Percentiles rank a stretch among this genome's conserved stretches.
Conservation (phyloP, 2,113 vertebrate species). For the Peucedramus taeniatus region DNA sequence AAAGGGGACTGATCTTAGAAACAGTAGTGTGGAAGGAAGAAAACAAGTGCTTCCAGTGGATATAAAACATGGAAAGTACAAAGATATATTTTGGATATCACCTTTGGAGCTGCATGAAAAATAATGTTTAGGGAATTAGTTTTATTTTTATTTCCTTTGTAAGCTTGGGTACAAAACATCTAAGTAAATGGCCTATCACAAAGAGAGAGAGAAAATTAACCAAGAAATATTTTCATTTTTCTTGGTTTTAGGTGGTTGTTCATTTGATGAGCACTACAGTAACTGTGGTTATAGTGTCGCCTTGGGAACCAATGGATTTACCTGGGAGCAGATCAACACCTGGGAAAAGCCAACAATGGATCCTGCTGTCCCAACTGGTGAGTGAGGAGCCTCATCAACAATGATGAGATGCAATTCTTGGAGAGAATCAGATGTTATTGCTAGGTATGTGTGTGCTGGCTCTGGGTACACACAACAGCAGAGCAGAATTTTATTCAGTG, state of each 20-base stretch:
- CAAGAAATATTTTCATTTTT: slow-evolving; percentile 28
- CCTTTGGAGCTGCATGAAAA: background rate
- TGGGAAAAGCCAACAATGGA: slow-evolving; percentile 94
- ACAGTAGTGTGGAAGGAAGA: background rate
- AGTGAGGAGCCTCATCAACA: background rate
- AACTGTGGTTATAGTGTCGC: slow-evolving; percentile 93
- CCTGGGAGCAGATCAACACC: slow-evolving; percentile 97
- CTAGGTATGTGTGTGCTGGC: fast-evolving
- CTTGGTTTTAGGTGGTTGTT: slow-evolving; percentile 84
- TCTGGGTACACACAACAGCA: background rate
- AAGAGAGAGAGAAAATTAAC: slow-evolving; percentile 64
- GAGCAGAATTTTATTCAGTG: background rate
- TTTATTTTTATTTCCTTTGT: background rate
- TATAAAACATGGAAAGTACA: background rate
- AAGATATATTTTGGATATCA: background rate
- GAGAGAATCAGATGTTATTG: background rate
- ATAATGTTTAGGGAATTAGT: background rate
- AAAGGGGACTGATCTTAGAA: slow-evolving; percentile 32
- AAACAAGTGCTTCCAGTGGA: background rate
- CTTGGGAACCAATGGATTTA: slow-evolving; percentile 93
- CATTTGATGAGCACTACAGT: slow-evolving; percentile 93
- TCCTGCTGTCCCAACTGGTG: slow-evolving; percentile 90
- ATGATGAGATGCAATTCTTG: fast-evolving
- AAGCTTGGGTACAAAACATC: slow-evolving; percentile 65
- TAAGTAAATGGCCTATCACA: slow-evolving; percentile 42